Percentiles rank a stretch among this genome's conserved stretches.
Conservation (phyloP, 2,113 vertebrate genomes). For the Phainopepla nitens region DNA sequence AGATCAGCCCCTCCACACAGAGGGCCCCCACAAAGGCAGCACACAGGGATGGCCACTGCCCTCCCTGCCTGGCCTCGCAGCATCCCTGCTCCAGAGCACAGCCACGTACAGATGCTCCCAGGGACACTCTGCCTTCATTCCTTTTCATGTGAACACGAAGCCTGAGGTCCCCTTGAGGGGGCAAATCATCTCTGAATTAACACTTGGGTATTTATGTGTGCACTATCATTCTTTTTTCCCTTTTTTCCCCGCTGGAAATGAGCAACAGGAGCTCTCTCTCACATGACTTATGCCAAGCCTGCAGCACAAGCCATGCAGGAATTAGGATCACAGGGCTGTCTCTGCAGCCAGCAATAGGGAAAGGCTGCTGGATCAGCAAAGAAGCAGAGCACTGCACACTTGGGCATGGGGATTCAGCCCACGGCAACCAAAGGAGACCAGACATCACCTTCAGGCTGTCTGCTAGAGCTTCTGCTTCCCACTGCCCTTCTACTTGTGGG, state of each 20-base stretch:
- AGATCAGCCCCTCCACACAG: background rate
- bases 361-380: background rate
- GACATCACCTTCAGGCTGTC: background rate
- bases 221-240: fast-evolving
- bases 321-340: background rate
- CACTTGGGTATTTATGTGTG: background rate
- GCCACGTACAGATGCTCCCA: background rate
- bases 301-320: background rate
- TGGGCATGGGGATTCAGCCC: background rate
- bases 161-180: background rate
- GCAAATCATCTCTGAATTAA: background rate
- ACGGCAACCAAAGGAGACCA: background rate
- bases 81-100: background rate
- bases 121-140: background rate
- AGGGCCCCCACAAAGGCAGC: background rate
- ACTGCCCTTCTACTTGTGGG: background rate
- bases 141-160: background rate
- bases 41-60: background rate
- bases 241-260: background rate
- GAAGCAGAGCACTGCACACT: background rate
- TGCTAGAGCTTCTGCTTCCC: background rate
- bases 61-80: background rate
- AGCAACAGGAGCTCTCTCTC: background rate
- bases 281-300: background rate
- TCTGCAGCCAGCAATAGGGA: background rate